Evolutionary conservation across 2,888 invertebrate genomes (phyloP), one percentile per base, ranked within the genome.

Genomic region (Drosophila recens): DNA sequence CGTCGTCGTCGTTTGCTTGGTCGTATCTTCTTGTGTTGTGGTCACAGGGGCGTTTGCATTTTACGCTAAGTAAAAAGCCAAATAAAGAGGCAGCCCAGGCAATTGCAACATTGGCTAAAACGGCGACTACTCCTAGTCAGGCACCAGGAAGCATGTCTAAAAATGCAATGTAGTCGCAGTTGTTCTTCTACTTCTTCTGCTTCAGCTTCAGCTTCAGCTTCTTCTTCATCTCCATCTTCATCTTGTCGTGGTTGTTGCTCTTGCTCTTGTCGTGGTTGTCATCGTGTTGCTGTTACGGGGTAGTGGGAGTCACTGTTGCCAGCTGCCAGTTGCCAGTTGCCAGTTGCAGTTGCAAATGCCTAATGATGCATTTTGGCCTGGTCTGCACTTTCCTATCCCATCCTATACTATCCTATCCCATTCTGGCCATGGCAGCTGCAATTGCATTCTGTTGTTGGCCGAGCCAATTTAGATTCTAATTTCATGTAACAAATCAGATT

Each of bases 401-500:
- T n/a, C n/a, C 9, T 33, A 2, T n/a, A n/a, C 38, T 15, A 6
- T 49, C 27, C 9, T 34, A 2, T n/a, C 38, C 38, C 13, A 36
- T 36, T 5, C 13, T 49, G 42, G 13, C 42, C 59, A 15, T 30
- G 58, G 65, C 49, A 59, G 71, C 48, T 59, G 68, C 67, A 81
- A 65, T 81, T 87, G 72, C 82, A 65, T 71, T 87, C 67, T 62
- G 34, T 46, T 57, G 71, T 49, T 57, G 71, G 70, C 68, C 59
- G 64, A 69, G 75, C 80, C 88, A 84, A 84, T 84, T 84, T 84
- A 86, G 88, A 84, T 84, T 84, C 88, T 84, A 84, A 84, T 84
- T 84, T 78, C 88, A 82, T 82, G 83, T 75, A 70, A 78, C 88
- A 84, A 84, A 84, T 84, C 83, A 86, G 83, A 84, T 84, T 84